Conservation (phyloP, 2,113 vertebrate species). For the Probosciger aterrimus region DNA sequence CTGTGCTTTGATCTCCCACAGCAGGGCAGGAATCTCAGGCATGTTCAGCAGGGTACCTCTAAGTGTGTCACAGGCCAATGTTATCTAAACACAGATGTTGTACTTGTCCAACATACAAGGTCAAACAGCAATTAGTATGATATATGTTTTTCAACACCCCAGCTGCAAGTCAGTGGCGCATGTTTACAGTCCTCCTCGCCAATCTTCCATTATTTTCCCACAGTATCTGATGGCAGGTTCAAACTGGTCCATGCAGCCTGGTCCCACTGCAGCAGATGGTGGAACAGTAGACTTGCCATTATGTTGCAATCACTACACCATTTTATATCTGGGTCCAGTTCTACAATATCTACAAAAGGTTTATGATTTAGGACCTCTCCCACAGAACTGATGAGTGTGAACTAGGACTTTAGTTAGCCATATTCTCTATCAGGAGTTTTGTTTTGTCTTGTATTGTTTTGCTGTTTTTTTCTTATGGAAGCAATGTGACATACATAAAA, state of each 20-base stretch:
- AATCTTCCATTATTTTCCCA: background rate
- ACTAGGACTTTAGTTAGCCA: background rate
- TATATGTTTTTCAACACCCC: background rate
- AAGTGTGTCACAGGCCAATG: background rate
- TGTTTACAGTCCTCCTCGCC: background rate
- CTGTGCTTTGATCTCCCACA: background rate
- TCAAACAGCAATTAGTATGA: background rate
- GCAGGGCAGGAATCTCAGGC: background rate
- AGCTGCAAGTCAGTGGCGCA: background rate
- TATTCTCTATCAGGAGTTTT: background rate
- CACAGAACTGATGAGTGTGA: background rate
- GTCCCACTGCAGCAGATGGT: background rate
- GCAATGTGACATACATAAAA: background rate
- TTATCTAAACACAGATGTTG: background rate
- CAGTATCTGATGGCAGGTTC: background rate
- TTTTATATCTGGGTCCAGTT: background rate
- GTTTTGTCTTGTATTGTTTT: background rate
- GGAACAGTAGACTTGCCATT: background rate
- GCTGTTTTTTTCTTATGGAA: background rate
- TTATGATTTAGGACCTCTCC: background rate
- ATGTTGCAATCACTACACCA: background rate
- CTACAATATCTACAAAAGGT: background rate
- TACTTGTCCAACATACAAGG: background rate
- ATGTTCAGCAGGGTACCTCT: background rate
- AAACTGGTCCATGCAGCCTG: background rate